Evolutionary conservation across 2,113 vertebrate genomes (phyloP).

Genomic region (Furnarius figulus): DNA sequence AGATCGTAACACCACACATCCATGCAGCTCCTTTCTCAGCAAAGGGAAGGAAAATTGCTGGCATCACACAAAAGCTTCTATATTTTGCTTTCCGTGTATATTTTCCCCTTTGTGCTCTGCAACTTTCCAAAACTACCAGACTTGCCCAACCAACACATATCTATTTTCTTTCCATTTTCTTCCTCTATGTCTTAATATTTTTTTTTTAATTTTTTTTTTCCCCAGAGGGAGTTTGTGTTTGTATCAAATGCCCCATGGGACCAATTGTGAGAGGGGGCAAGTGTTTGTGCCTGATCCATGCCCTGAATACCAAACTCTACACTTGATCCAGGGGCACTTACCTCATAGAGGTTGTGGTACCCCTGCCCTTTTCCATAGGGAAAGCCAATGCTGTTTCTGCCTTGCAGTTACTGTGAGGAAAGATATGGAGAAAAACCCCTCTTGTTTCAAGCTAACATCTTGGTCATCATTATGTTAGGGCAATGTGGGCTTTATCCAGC

Average conservation of each 20-base stretch:
- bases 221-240: background rate
- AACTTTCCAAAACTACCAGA: background rate
- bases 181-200: background rate
- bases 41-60: slow-evolving; percentile 31
- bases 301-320: background rate
- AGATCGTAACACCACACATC: background rate
- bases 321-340: background rate
- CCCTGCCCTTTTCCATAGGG: background rate
- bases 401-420: background rate
- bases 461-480: background rate
- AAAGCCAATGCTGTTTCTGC: background rate
- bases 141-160: background rate
- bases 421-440: background rate
- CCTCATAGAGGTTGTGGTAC: fast-evolving
- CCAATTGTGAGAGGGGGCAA: fast-evolving
- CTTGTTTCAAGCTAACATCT: background rate
- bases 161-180: background rate
- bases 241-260: fast-evolving
- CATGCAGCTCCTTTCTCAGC: background rate
- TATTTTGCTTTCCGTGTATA: background rate
- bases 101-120: background rate
- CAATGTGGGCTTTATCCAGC: fast-evolving
- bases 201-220: no score
- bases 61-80: slow-evolving; percentile 14
- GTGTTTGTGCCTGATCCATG: background rate